Base-by-base conservation (phyloP, 1,140 invertebrate species). In the Papilio machaon region DNA sequence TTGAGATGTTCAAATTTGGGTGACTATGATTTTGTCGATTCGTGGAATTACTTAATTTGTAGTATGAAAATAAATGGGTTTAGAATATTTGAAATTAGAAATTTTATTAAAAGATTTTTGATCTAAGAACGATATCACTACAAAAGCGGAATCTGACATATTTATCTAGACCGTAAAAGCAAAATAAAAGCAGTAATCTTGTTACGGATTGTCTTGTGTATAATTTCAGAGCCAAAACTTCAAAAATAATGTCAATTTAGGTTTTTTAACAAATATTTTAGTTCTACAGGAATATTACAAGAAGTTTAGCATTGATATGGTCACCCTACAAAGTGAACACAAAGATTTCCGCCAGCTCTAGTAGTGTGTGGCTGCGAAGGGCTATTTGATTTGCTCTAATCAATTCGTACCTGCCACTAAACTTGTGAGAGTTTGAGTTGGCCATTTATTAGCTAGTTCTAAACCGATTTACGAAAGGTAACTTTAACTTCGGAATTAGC, bases 321-420 rank as follows among this genome's bases (percentile, higher is more conserved):
- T 79, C 81, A 85, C 84, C 73, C 73, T 83, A 82, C 60, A 35
- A 77, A 81, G 77, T 85, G 77, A 79, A 83, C 80, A 73, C 52
- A 83, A 84, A 85, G 83, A 84, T 82, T 82, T 83, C 86, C 78
- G 81, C 78, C 73, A 86, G 85, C 82, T 87, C 60, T 52, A 73
- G 84, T 80, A 84, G 85, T 85, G 84, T 79, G 80, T 81, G 84
- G 79, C 73, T 79, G 84, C 82, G 67, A 85, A 86, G 85, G 85
- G 86, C 87, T 89, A 89, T 89, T 88, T 89, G 87, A 89, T 88
- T 85, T 84, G 82, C 83, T 86, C 83, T 87, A 86, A 88, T 87
- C 88, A 89, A 87, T 87, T 80, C 82, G 80, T 75, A 81, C 80
- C 76, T 58, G 52, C 60, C 74, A 35, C 19, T 76, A 83, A 83